Evolutionary conservation across 2,888 invertebrate genomes (phyloP).

Genomic region (Pyrocoelia pectoralis): DNA sequence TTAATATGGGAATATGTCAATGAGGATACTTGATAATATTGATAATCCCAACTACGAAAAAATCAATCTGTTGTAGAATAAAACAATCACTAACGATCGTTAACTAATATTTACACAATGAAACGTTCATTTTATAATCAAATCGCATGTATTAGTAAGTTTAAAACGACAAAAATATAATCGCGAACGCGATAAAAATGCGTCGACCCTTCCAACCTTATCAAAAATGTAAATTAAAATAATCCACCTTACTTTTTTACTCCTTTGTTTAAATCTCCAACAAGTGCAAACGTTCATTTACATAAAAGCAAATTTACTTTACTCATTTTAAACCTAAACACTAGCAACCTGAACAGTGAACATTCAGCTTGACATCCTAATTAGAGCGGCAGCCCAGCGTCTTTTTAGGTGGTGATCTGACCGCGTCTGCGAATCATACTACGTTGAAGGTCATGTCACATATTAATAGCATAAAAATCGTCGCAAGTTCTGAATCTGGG

Average conservation of each 20-base stretch:
- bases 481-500: too few species aligned
- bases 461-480: too few species aligned
- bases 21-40: too few species aligned
- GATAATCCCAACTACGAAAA: too few species aligned
- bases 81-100: too few species aligned
- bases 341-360: not conserved
- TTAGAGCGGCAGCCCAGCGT: too few species aligned
- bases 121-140: not conserved
- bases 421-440: too few species aligned
- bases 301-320: constrained; percentile 7
- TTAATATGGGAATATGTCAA: too few species aligned
- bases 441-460: too few species aligned
- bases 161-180: constrained; percentile 12
- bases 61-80: too few species aligned
- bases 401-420: too few species aligned
- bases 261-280: constrained; percentile 15
- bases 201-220: constrained; percentile 16
- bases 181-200: constrained; percentile 19
- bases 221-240: constrained; percentile 24
- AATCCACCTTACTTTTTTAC: constrained; percentile 10
- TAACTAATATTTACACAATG: not conserved
- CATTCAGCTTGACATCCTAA: not conserved
- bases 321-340: constrained; percentile 6
- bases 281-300: constrained; percentile 10
- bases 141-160: constrained; percentile 17